Percentiles rank a stretch among this genome's conserved stretches.
Conservation (phyloP, 2,113 vertebrate species). For the Bubalus kerabau region DNA sequence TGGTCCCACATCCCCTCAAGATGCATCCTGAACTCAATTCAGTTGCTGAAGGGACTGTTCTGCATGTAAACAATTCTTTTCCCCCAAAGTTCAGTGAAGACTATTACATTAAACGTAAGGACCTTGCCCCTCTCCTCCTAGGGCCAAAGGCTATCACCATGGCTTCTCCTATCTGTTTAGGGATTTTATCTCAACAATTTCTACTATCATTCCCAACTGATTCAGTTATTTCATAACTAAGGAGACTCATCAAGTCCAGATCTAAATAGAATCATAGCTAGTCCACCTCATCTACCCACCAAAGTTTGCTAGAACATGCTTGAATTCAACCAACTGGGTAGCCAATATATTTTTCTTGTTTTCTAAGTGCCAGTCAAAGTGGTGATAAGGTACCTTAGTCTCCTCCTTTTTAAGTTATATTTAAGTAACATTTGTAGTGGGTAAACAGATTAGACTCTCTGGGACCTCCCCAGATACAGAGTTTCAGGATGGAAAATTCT, state of each 20-base stretch:
- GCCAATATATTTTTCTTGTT: background rate
- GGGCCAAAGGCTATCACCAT: background rate
- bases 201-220: background rate
- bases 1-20: background rate
- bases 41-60: background rate
- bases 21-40: background rate
- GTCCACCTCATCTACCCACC: background rate
- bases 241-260: background rate
- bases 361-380: background rate
- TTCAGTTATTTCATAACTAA: background rate
- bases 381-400: background rate
- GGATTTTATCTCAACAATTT: background rate
- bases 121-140: background rate
- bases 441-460: background rate
- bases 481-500: background rate
- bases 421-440: background rate
- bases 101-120: background rate
- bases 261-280: background rate
- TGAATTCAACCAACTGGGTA: background rate
- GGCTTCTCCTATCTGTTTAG: background rate
- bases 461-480: background rate
- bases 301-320: background rate
- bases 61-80: background rate
- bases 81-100: background rate
- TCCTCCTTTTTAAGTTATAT: background rate